Conservation (phyloP, 2,888 invertebrate genomes). For the Pachycephus smyrnensis region DNA sequence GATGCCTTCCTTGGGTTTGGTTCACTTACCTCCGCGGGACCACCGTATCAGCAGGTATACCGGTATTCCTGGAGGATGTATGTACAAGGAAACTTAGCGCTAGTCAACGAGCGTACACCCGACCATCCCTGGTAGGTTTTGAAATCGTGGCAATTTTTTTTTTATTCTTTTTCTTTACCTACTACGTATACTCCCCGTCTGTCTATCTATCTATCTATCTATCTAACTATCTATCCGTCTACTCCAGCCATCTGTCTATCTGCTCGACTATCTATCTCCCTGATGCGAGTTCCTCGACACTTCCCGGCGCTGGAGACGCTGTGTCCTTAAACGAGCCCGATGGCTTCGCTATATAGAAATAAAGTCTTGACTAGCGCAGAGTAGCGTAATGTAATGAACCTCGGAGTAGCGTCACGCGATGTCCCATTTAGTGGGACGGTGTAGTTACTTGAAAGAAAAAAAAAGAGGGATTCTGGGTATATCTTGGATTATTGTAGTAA, state of each 20-base stretch:
- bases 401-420: constrained; percentile 35
- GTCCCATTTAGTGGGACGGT: constrained; percentile 35
- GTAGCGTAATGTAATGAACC: constrained; percentile 26
- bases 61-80: constrained; percentile 37
- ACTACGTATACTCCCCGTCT: neutral
- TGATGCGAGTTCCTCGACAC: neutral
- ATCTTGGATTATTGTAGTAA: neutral
- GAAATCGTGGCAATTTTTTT: neutral
- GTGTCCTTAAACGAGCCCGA: constrained; percentile 38
- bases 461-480: neutral
- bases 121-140: neutral
- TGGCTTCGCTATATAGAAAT: constrained; percentile 3
- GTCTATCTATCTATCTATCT: neutral
- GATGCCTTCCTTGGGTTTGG: neutral
- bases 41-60: constrained; percentile 24
- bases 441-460: neutral
- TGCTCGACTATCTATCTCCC: neutral
- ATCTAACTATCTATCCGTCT: neutral
- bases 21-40: neutral
- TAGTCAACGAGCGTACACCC: neutral
- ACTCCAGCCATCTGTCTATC: neutral
- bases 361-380: neutral
- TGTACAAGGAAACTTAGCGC: constrained; percentile 39
- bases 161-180: neutral
- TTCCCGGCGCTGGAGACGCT: neutral